Base-by-base conservation (phyloP, 2,888 invertebrate genomes). In the Chrysotoxum bicinctum region DNA sequence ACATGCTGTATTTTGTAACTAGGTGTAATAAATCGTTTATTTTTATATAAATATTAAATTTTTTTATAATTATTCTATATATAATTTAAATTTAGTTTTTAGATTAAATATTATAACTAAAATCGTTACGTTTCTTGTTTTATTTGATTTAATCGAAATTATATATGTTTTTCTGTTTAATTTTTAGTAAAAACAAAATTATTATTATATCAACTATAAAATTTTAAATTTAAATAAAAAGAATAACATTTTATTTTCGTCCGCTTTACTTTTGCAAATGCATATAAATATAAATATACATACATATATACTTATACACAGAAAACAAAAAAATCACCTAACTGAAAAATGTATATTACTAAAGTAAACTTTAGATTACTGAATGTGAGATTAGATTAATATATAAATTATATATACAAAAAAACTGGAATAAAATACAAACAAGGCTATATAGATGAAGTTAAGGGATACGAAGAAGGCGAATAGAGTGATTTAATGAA, bases 1-100 rank as follows among this genome's bases (percentile, higher is more conserved):
- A 96, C 97, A 89, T 97, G 97, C 94, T 96, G 96, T 94, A 97
- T 97, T 95, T 95, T 97, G 95, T 97, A 97, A 96, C 91, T 90
- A 91, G 87, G 76, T 88, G 86, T 88, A 86, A 84, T 84, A 75
- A 79, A 79, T 83, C 56, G 74, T 79, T 79, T 83, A 87, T 79
- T 87, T 83, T 79, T 82, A 75, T 78, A 83, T 79, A 75, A 75
- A 78, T 87, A 79, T 77, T 73, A 77, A 68, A 64, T 66, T 52
- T 75, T 74, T 75, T 64, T 73, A 64, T 64, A 64, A 60, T 62
- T 76, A 70, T 69, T 86, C 68, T 73, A 73, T 73, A 73, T 73
- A 48, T 54, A 74, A 77, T 81, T 85, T 77, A 56, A 81, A 81
- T 64, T 56, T 54, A 75, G 16, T 37, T 75, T 69, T 48, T 76